phyloP scores from a whole-genome alignment of 1,140 invertebrate genomes.

The Dendrolimus kikuchii region DNA sequence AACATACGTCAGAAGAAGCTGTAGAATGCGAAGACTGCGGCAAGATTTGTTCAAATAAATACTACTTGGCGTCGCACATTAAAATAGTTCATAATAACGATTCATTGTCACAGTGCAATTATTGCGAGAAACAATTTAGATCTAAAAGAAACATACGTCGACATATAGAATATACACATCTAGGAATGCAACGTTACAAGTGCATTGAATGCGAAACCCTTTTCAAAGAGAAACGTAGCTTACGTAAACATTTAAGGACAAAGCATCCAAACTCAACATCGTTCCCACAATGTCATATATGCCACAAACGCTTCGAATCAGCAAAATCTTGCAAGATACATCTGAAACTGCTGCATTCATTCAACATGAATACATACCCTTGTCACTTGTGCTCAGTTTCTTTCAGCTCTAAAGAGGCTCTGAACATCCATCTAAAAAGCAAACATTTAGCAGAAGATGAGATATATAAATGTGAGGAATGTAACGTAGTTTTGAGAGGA shows the following conservation, averaged over 20 bases:
- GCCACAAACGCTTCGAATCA: constrained; percentile 47
- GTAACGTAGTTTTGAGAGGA: constrained; percentile 45
- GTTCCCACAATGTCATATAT: constrained; percentile 52
- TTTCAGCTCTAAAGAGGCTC: constrained; percentile 30
- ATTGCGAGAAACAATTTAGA: constrained; percentile 48
- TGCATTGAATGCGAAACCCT: constrained; percentile 48
- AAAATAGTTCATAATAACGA: constrained; percentile 40
- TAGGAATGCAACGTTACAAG: constrained; percentile 44
- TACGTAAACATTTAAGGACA: constrained; percentile 43
- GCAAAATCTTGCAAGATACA: constrained; percentile 57
- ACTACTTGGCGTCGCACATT: constrained; percentile 42
- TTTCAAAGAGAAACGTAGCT: constrained; percentile 52
- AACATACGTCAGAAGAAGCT: constrained; percentile 35
- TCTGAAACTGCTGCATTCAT: constrained; percentile 46
- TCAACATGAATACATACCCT: constrained; percentile 41
- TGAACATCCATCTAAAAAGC: constrained; percentile 34
- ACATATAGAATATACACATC: constrained; percentile 45
- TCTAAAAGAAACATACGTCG: constrained; percentile 40
- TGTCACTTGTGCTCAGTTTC: constrained; percentile 43
- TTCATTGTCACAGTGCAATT: constrained; percentile 39
- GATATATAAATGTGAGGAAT: constrained; percentile 50
- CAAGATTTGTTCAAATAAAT: constrained; percentile 46
- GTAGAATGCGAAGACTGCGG: constrained; percentile 35
- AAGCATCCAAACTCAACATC: constrained; percentile 41
- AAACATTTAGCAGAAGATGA: constrained; percentile 44